Conservation (phyloP, 2,888 invertebrate genomes). For the Tribolium freemani region DNA sequence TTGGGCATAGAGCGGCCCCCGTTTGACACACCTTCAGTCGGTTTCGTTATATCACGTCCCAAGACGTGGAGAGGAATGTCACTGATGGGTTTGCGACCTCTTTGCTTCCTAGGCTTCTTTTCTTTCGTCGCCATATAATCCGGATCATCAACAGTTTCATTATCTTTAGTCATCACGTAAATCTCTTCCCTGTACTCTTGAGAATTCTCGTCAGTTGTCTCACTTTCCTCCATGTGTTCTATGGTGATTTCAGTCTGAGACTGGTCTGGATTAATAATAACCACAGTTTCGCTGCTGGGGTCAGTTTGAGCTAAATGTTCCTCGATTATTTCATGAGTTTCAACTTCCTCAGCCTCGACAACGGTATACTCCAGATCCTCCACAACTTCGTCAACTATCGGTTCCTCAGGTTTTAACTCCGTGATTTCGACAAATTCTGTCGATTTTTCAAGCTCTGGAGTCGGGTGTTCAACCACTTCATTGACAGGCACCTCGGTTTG, state of each 20-base stretch:
- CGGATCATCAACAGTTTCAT: conserved; percentile 34
- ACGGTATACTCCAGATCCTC: conserved; percentile 31
- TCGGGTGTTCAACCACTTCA: not conserved
- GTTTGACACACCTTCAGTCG: conserved; percentile 63
- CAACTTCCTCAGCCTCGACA: conserved; percentile 31
- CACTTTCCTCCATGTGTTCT: conserved; percentile 28
- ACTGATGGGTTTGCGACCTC: conserved; percentile 52
- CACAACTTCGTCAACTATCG: not conserved
- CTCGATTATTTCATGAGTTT: conserved; percentile 35
- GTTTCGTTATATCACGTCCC: conserved; percentile 66
- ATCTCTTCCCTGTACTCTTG: conserved; percentile 20
- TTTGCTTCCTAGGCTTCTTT: conserved; percentile 42
- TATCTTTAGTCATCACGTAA: conserved; percentile 23
- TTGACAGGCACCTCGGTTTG: not conserved
- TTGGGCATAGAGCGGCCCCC: conserved; percentile 65
- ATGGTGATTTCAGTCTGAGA: conserved; percentile 36
- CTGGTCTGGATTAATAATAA: conserved; percentile 22
- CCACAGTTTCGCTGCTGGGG: conserved; percentile 21
- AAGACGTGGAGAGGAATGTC: conserved; percentile 66
- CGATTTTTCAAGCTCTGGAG: not conserved
- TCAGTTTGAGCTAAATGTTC: conserved; percentile 27
- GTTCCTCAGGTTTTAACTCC: conserved; percentile 22
- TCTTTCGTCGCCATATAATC: not conserved
- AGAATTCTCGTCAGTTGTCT: conserved; percentile 14
- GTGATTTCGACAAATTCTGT: conserved; percentile 4